Evolutionary conservation across 2,888 invertebrate genomes (phyloP).

Genomic region (Masnerella sp.): DNA sequence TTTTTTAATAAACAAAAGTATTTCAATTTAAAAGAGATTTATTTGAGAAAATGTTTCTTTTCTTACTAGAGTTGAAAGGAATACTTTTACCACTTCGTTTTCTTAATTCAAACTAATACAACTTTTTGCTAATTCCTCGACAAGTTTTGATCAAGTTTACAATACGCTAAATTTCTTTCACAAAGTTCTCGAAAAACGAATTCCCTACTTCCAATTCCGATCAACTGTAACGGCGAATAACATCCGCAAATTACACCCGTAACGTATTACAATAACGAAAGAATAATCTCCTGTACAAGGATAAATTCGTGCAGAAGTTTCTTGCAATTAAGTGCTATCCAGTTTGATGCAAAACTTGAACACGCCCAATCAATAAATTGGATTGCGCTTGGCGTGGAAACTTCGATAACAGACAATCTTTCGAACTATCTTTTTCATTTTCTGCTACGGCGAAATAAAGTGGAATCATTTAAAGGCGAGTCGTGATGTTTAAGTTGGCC

Average conservation of each 20-base stretch:
- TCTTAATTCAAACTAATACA: too few species aligned
- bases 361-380: slow-evolving; percentile 35
- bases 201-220: too few species aligned
- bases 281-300: slow-evolving; percentile 21
- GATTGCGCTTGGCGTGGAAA: slow-evolving; percentile 33
- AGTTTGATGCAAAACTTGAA: slow-evolving; percentile 30
- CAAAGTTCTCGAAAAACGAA: too few species aligned
- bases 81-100: too few species aligned
- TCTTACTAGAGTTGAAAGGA: too few species aligned
- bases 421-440: slow-evolving; percentile 28
- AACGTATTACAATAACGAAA: slow-evolving; percentile 7
- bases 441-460: slow-evolving; percentile 1
- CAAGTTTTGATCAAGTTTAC: too few species aligned
- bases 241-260: slow-evolving; percentile 7
- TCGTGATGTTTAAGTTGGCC: neutral
- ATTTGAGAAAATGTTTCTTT: too few species aligned
- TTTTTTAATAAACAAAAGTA: too few species aligned
- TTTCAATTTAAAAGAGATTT: too few species aligned
- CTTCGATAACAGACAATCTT: slow-evolving; percentile 33
- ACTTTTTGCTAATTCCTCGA: too few species aligned
- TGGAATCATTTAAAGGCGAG: slow-evolving; percentile 1
- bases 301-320: slow-evolving; percentile 21
- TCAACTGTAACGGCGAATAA: neutral
- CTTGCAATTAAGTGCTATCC: slow-evolving; percentile 22
- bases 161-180: too few species aligned